Conservation (phyloP, 2,888 invertebrate species). For the Xanthostigma xanthostigma region DNA sequence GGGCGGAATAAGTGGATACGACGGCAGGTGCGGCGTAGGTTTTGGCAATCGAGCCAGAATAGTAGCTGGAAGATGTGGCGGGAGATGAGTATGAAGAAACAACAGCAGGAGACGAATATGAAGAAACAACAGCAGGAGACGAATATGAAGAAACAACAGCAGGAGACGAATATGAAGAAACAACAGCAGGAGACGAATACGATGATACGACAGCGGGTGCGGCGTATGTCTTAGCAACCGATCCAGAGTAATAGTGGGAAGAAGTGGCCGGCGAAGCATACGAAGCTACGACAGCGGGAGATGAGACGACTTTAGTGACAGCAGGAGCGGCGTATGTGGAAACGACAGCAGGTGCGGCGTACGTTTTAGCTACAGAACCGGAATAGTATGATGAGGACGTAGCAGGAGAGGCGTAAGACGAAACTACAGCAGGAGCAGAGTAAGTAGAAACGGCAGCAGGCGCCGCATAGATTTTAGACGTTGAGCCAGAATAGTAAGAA, state of each 20-base stretch:
- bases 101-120: slow-evolving; percentile 1
- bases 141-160: slow-evolving; percentile 8
- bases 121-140: slow-evolving; percentile 4
- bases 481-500: not conserved
- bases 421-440: slow-evolving; percentile 1
- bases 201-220: slow-evolving; percentile 6
- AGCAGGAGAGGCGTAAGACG: slow-evolving; percentile 4
- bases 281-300: slow-evolving; percentile 26
- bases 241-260: slow-evolving; percentile 4
- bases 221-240: slow-evolving; percentile 12
- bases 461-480: not conserved
- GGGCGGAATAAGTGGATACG: slow-evolving; percentile 14
- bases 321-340: slow-evolving; percentile 15
- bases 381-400: slow-evolving; percentile 12
- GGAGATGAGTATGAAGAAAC: slow-evolving; percentile 7
- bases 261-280: slow-evolving; percentile 17
- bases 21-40: slow-evolving; percentile 19
- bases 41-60: slow-evolving; percentile 12
- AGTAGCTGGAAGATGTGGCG: slow-evolving; percentile 11
- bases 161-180: slow-evolving; percentile 7
- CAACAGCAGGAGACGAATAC: slow-evolving; percentile 7
- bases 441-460: not conserved
- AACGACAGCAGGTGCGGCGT: slow-evolving; percentile 17
- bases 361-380: slow-evolving; percentile 16
- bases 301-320: slow-evolving; percentile 22